Evolutionary conservation across 2,797 vertebrate species (phyloP).

Genomic region (Sebastes hubbsi): DNA sequence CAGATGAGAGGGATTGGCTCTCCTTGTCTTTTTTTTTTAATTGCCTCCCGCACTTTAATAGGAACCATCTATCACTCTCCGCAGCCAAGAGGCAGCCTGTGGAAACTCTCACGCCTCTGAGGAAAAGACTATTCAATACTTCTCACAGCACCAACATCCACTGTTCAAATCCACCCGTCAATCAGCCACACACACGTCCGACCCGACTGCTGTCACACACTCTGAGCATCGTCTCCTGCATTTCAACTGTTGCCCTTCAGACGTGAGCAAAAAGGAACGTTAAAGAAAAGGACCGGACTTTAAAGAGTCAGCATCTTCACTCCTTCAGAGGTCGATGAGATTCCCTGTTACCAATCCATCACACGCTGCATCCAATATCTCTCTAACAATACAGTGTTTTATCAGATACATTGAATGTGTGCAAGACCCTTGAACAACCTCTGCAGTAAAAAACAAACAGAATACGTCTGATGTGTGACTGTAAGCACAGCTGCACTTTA

Average conservation of each 20-base stretch:
- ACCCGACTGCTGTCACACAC: constrained; percentile 28
- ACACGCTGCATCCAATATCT: background rate
- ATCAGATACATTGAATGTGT: constrained; percentile 11
- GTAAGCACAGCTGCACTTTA: background rate
- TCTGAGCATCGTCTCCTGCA: background rate
- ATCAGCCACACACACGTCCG: background rate
- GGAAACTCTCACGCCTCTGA: constrained; percentile 44
- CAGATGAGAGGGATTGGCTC: constrained; percentile 49
- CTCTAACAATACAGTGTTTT: background rate
- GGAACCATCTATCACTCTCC: constrained; percentile 71
- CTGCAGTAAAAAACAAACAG: background rate
- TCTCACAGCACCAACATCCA: constrained; percentile 22
- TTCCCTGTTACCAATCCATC: constrained; percentile 24
- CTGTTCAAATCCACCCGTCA: constrained; percentile 22
- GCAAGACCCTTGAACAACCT: background rate
- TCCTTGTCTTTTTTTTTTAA: constrained; percentile 60
- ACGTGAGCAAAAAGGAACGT: background rate
- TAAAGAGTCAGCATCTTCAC: constrained; percentile 28
- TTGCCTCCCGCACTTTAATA: constrained; percentile 74
- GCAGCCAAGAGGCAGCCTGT: constrained; percentile 41
- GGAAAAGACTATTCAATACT: constrained; percentile 30
- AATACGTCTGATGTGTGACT: background rate
- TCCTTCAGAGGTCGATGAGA: constrained; percentile 22
- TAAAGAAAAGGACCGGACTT: background rate
- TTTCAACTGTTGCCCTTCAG: constrained; percentile 2